A percentile compares a stretch with the other conserved stretches of the same genome.
These are phyloP conservation scores for Lasioglossum leucozonium DNA, from an alignment of 2,888 invertebrate genomes.

Conservation along the genomic window DNA sequence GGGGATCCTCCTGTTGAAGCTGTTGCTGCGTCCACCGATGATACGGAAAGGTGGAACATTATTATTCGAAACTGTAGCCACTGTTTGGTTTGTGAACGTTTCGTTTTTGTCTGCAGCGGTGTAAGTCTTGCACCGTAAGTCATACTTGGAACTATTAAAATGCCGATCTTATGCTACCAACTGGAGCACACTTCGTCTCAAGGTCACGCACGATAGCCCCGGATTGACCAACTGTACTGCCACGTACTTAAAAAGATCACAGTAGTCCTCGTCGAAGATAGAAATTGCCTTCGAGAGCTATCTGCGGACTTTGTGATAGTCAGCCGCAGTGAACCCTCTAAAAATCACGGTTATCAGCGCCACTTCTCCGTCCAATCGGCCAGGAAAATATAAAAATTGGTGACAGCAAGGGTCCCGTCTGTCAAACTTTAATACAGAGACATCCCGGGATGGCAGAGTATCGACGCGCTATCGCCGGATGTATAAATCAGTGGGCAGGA, in stretches of 20 bases:
- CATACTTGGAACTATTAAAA: too few species aligned
- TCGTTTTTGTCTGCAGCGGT: neutral
- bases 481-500: conserved; percentile 41
- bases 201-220: neutral
- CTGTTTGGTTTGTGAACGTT: neutral
- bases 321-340: neutral
- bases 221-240: neutral
- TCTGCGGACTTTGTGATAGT: neutral
- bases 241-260: neutral
- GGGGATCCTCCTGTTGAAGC: neutral
- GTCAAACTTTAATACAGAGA: neutral
- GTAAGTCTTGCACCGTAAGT: too few species aligned
- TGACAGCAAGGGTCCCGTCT: neutral
- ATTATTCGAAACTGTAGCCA: neutral
- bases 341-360: neutral
- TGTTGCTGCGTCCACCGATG: neutral
- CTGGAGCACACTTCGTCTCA: neutral
- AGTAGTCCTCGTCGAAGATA: too few species aligned
- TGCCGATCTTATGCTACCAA: too few species aligned
- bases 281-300: neutral
- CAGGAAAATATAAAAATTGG: neutral
- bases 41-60: neutral
- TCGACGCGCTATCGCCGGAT: conserved; percentile 33
- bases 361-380: neutral
- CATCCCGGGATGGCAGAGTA: neutral